Evolutionary conservation across 2,888 invertebrate species (phyloP).

Genomic region (Drosophila rellima): DNA sequence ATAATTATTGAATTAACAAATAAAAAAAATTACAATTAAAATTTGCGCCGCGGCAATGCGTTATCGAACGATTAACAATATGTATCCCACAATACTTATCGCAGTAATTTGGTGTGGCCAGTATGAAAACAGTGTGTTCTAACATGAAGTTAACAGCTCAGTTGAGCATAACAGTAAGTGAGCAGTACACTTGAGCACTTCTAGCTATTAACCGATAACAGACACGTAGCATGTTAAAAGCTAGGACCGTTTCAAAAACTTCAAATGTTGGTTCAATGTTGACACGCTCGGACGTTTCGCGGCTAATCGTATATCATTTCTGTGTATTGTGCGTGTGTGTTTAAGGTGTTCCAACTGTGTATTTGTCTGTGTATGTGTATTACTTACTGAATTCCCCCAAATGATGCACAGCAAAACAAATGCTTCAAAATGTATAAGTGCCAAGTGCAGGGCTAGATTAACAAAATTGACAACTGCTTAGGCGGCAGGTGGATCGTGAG

Average conservation of each 20-base stretch:
- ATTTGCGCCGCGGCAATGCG: too few relatives aligned
- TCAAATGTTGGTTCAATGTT: conserved; percentile 50
- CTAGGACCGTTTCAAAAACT: conserved; percentile 13
- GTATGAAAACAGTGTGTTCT: not conserved
- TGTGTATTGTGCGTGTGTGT: conserved; percentile 37
- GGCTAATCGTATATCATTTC: conserved; percentile 25
- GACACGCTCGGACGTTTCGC: conserved; percentile 47
- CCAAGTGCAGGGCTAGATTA: conserved; percentile 27
- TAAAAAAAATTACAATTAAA: too few relatives aligned
- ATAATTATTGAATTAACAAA: too few relatives aligned
- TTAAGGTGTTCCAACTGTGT: conserved; percentile 22
- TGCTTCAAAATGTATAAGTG: conserved; percentile 25
- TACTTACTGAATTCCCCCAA: conserved; percentile 29
- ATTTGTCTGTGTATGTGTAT: conserved; percentile 14
- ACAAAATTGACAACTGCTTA: conserved; percentile 5
- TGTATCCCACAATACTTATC: too few relatives aligned
- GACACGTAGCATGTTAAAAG: conserved; percentile 1
- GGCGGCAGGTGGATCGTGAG: conserved; percentile 2
- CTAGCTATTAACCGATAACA: conserved; percentile 17
- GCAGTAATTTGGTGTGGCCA: conserved; percentile 22
- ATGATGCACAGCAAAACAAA: conserved; percentile 15
- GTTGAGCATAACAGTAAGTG: conserved; percentile 18
- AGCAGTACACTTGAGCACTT: conserved; percentile 1
- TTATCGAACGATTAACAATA: not conserved
- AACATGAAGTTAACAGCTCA: conserved; percentile 26